Conservation (phyloP, 2,113 vertebrate species). For the Ptychochromis oligacanthus region DNA sequence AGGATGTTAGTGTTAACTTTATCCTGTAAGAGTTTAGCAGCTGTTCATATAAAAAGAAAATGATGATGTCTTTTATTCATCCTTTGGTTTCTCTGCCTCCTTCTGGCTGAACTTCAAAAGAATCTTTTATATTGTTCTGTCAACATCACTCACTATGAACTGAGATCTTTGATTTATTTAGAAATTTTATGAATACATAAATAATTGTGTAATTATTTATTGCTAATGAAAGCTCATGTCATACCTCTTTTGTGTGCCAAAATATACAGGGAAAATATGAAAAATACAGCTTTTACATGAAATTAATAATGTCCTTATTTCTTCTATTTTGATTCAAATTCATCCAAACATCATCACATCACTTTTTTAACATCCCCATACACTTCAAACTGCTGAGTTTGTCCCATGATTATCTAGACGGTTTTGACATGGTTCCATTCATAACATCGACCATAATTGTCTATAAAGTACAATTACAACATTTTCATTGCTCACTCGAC, state of each 20-base stretch:
- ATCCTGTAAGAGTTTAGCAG: too few species aligned
- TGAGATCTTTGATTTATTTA: neutral
- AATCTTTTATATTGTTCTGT: neutral
- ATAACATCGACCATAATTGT: neutral
- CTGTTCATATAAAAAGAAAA: too few species aligned
- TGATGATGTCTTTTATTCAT: too few species aligned
- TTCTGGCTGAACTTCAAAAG: neutral
- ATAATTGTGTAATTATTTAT: neutral
- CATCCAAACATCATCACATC: neutral
- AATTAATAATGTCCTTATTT: too few species aligned
- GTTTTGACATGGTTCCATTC: accelerated
- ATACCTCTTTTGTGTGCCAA: neutral
- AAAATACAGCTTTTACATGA: neutral
- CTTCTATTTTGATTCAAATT: neutral
- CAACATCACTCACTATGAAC: accelerated
- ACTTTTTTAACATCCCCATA: accelerated
- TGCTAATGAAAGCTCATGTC: accelerated
- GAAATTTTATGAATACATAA: accelerated
- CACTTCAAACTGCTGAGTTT: neutral
- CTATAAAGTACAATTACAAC: neutral
- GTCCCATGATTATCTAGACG: neutral
- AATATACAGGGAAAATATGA: neutral
- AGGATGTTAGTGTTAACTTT: too few species aligned
- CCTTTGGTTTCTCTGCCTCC: neutral
- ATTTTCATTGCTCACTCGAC: neutral